phyloP scores from a whole-genome alignment of 2,888 invertebrate species.

The Aromia moschata region DNA sequence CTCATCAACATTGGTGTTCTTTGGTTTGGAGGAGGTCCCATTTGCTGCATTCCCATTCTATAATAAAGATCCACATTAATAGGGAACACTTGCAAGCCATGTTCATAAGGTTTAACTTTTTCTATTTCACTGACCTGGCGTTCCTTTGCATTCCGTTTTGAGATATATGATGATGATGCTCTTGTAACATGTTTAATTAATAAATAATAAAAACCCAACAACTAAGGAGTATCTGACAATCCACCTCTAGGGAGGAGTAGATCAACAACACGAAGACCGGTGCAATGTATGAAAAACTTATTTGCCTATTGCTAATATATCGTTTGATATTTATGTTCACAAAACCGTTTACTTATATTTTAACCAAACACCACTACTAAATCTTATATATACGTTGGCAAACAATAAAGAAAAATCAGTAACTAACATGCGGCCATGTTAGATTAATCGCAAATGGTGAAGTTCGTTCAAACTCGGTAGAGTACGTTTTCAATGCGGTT shows the following conservation, averaged over 20 bases:
- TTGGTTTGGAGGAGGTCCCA: slow-evolving; percentile 60
- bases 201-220: slow-evolving; percentile 39
- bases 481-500: background rate
- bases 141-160: slow-evolving; percentile 75
- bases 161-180: slow-evolving; percentile 74
- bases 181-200: slow-evolving; percentile 62
- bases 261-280: slow-evolving; percentile 47
- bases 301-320: slow-evolving; percentile 30
- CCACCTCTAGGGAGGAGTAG: slow-evolving; percentile 48
- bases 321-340: slow-evolving; percentile 25
- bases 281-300: slow-evolving; percentile 34
- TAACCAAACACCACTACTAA: slow-evolving; percentile 66
- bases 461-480: background rate
- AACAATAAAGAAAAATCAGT: slow-evolving; percentile 82
- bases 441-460: slow-evolving; percentile 57
- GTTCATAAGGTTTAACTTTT: background rate
- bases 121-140: slow-evolving; percentile 60
- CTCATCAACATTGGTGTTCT: slow-evolving; percentile 66
- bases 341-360: slow-evolving; percentile 43
- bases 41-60: slow-evolving; percentile 62
- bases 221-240: slow-evolving; percentile 36
- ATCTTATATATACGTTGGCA: slow-evolving; percentile 70
- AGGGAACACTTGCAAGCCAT: background rate
- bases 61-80: slow-evolving; percentile 33
- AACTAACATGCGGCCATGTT: slow-evolving; percentile 90